phyloP scores from a whole-genome alignment of 2,797 vertebrate species.

The Sciurus vulgaris region DNA sequence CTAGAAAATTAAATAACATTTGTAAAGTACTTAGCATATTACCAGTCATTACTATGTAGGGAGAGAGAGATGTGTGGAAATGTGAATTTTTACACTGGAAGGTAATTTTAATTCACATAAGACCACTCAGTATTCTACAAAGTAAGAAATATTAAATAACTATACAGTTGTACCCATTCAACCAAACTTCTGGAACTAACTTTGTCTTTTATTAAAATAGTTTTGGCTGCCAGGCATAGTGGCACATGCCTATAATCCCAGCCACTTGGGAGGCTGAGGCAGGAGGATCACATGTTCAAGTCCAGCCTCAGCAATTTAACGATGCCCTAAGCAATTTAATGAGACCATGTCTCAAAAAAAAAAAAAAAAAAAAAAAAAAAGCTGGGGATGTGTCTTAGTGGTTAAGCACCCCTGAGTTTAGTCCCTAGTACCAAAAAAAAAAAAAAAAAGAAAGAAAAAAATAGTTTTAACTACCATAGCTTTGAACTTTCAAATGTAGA shows the following conservation, averaged over 20 bases:
- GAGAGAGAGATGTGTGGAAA: not conserved
- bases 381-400: no score
- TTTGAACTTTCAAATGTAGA: slow-evolving; percentile 46
- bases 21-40: not conserved
- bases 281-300: no score
- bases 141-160: not conserved
- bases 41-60: not conserved
- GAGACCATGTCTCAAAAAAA: no score
- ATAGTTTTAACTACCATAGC: not conserved
- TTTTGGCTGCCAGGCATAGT: not conserved
- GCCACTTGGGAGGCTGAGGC: no score
- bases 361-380: no score
- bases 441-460: no score
- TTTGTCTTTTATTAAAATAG: slow-evolving; percentile 2
- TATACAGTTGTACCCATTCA: not conserved
- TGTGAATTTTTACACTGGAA: slow-evolving; percentile 13
- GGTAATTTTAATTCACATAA: not conserved
- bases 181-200: not conserved
- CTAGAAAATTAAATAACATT: slow-evolving; percentile 24
- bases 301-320: no score
- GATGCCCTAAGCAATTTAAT: no score
- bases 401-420: no score
- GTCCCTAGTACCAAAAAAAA: no score
- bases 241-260: no score
- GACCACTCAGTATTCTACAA: not conserved